A percentile compares a stretch with the other conserved stretches of the same genome.
Evolutionary conservation across 2,888 invertebrate species (phyloP).

Genomic region (Tetrapedia diversipes): DNA sequence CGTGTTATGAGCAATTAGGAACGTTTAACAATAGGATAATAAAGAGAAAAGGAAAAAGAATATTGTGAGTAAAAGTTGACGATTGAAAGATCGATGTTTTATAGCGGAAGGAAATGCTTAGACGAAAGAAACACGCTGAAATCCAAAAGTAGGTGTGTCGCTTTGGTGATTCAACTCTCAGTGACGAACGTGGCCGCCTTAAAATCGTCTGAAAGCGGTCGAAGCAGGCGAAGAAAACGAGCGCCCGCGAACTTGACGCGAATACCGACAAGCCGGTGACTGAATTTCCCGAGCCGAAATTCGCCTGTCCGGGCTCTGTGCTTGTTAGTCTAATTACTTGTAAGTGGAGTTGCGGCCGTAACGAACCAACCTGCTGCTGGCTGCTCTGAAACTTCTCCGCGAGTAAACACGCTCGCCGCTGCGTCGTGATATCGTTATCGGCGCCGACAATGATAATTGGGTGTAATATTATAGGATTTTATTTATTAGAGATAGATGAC

Average conservation of each 20-base stretch:
- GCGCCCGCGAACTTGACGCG: slow-evolving; percentile 33
- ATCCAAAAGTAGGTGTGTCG: neutral
- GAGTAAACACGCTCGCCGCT: slow-evolving; percentile 68
- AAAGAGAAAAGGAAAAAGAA: no score
- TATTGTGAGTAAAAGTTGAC: no score
- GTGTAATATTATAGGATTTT: no score
- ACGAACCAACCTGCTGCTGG: slow-evolving; percentile 65
- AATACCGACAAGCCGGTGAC: slow-evolving; percentile 55
- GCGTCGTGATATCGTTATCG: no score
- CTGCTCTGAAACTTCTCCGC: slow-evolving; percentile 70
- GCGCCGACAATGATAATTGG: no score
- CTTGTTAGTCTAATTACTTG: slow-evolving; percentile 75
- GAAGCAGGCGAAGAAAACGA: slow-evolving; percentile 40
- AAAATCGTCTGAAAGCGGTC: neutral
- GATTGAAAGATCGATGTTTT: no score
- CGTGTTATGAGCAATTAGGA: no score
- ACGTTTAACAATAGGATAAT: no score
- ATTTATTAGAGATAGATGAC: no score
- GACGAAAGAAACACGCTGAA: neutral
- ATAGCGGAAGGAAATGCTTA: no score
- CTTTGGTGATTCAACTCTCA: neutral
- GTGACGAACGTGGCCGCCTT: no score
- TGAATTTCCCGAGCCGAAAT: slow-evolving; percentile 53
- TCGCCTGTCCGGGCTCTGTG: slow-evolving; percentile 51
- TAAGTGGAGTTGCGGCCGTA: slow-evolving; percentile 74